Percentiles rank a stretch among this genome's conserved stretches.
phyloP scores from a whole-genome alignment of 2,113 vertebrate genomes.

The Oxygymnocypris stewartii region DNA sequence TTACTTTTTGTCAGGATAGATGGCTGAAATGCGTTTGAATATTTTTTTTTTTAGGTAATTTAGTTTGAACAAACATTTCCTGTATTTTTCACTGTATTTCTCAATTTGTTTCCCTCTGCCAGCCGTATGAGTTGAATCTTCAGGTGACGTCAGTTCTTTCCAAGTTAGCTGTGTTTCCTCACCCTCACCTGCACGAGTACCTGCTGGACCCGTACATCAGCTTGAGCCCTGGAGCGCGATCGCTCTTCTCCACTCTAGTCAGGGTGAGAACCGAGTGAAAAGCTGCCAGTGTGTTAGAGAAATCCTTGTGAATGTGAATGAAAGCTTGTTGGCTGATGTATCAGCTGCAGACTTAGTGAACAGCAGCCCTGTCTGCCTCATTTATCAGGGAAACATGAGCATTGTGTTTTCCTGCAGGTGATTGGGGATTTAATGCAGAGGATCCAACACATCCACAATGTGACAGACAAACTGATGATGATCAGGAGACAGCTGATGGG shows the following conservation, averaged over 20 bases:
- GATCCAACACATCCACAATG: constrained; percentile 79
- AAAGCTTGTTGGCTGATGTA: background rate
- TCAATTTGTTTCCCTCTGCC: constrained; percentile 22
- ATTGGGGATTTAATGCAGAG: constrained; percentile 89
- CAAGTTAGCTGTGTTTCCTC: constrained; percentile 80
- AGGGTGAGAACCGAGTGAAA: constrained; percentile 75
- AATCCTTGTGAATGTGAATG: background rate
- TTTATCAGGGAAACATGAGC: background rate
- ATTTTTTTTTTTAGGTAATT: too few species aligned
- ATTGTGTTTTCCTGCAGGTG: constrained; percentile 71
- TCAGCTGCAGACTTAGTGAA: background rate
- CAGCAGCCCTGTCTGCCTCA: background rate
- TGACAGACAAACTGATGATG: constrained; percentile 78
- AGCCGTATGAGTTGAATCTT: constrained; percentile 91
- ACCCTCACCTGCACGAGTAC: constrained; percentile 89
- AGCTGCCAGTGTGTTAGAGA: background rate
- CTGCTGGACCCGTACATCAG: constrained; percentile 87
- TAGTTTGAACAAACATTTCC: too few species aligned
- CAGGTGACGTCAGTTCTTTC: constrained; percentile 89
- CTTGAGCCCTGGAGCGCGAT: constrained; percentile 81
- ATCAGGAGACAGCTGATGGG: constrained; percentile 82
- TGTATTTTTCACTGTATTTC: background rate
- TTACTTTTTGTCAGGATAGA: background rate
- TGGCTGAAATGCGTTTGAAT: too few species aligned
- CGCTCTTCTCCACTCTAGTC: constrained; percentile 89